These are phyloP conservation scores for Coryphaenoides rupestris DNA, from an alignment of 2,113 vertebrate genomes.

Conservation along the genomic window DNA sequence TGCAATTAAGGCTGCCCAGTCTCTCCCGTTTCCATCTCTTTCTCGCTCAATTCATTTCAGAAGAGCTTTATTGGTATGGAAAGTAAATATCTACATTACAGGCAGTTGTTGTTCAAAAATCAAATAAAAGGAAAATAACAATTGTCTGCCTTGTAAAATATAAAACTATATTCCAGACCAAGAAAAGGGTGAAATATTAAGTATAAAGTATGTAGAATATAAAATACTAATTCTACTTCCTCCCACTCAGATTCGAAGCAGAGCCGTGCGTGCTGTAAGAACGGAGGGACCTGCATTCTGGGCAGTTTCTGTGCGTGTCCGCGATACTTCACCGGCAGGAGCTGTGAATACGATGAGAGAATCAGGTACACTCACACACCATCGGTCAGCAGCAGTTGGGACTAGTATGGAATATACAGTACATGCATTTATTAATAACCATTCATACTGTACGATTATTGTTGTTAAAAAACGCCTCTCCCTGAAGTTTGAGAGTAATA, in stretches of 20 bases:
- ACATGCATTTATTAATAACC: not conserved
- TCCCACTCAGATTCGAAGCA: slow-evolving; percentile 57
- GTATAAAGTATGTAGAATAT: too few relatives aligned
- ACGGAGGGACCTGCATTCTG: slow-evolving; percentile 71
- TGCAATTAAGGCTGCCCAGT: too few relatives aligned
- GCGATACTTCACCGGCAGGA: slow-evolving; percentile 64
- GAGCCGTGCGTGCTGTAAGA: slow-evolving; percentile 74
- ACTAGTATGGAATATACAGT: not conserved
- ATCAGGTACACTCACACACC: slow-evolving; percentile 44
- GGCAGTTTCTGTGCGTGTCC: slow-evolving; percentile 68
- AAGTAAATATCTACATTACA: too few relatives aligned
- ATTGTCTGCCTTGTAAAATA: too few relatives aligned
- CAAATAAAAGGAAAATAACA: too few relatives aligned
- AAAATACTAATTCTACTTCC: too few relatives aligned
- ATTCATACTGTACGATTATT: not conserved
- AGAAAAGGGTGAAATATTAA: too few relatives aligned
- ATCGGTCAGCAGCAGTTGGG: not conserved
- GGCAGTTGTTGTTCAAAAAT: too few relatives aligned
- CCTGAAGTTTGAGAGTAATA: not conserved
- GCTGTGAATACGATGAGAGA: slow-evolving; percentile 66
- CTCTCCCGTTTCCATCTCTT: too few relatives aligned
- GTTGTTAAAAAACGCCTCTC: not conserved
- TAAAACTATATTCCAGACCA: too few relatives aligned
- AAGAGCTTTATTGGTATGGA: too few relatives aligned
- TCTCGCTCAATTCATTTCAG: too few relatives aligned